Evolutionary conservation across 2,113 vertebrate species (phyloP), one percentile per base, ranked within the genome.

Genomic region (Xyrauchen texanus): DNA sequence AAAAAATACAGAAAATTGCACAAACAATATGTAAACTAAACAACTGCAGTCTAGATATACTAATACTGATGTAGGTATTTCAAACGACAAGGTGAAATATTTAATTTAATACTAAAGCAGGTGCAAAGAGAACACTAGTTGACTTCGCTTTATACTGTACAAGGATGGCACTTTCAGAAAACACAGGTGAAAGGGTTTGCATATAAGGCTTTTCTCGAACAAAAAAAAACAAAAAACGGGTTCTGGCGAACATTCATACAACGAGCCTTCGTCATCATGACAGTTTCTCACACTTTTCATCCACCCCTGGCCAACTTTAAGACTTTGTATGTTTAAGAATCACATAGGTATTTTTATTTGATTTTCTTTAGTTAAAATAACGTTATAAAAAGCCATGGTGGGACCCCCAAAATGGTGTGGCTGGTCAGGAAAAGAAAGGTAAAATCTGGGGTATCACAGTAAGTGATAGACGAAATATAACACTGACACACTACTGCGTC

Each of bases 141-240:
- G 94, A 95, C 95, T 92, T 75, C 80, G 92, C 92, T 93, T 91
- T 93, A 94, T 93, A 92, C 95, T 96, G 94, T 96, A 98, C 96
- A 96, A 94, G 95, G 95, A 96, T 97, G 96, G 96, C 96, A 98
- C 96, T 98, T 95, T 94, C 94, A 96, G 95, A 96, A 95, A 97
- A 94, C 94, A 96, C 95, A 96, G 95, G 95, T 95, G 94, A 95
- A 95, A 95, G 94, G 95, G 95, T 97, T 98, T 98, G 97, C 95
- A 96, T 97, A 97, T 97, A 97, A 97, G 95, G 95, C 96, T 96
- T 97, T 89, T 95, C 86, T 96, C 85, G 85, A 85, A 86, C 84
- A 82, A 90, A 88, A 89, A 82, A 94, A 95, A 92, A n/a, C n/a
- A n/a, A n/a, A 34, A 95, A 93, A 94, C 95, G 95, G 95, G 94